phyloP scores from a whole-genome alignment of 2,888 invertebrate species.

The Callimorpha dominula region DNA sequence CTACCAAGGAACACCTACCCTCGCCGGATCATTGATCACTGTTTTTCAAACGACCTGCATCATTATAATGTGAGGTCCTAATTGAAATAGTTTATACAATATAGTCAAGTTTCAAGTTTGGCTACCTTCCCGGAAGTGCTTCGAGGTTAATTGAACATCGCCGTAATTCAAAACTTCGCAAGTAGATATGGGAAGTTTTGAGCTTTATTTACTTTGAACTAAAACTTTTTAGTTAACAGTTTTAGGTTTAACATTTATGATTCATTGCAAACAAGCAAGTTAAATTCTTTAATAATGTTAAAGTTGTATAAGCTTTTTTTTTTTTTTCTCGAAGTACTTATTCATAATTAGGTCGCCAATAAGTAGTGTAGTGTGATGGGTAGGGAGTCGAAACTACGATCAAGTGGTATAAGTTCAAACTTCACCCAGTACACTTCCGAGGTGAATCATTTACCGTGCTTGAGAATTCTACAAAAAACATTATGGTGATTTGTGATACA shows the following conservation, averaged over 20 bases:
- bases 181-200: constrained; percentile 11
- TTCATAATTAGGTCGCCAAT: not conserved
- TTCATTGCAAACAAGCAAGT: constrained; percentile 4
- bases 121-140: constrained; percentile 2
- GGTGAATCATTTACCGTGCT: no score
- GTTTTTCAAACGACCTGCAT: not conserved
- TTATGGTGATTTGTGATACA: no score
- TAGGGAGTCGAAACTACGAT: no score
- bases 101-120: constrained; percentile 13
- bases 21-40: no score
- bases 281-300: not conserved
- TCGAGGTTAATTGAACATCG: constrained; percentile 20
- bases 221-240: constrained; percentile 10
- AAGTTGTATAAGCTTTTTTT: not conserved
- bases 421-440: no score
- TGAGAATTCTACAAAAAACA: no score
- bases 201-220: constrained; percentile 18
- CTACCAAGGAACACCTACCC: no score
- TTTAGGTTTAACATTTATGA: constrained; percentile 8
- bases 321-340: not conserved
- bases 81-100: constrained; percentile 14
- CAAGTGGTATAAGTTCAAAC: no score
- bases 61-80: not conserved
- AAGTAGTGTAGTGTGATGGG: no score
- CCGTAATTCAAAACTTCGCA: constrained; percentile 13